Evolutionary conservation across 1,140 invertebrate genomes (phyloP), one percentile per base, ranked within the genome.

Genomic region (Eueides isabella): DNA sequence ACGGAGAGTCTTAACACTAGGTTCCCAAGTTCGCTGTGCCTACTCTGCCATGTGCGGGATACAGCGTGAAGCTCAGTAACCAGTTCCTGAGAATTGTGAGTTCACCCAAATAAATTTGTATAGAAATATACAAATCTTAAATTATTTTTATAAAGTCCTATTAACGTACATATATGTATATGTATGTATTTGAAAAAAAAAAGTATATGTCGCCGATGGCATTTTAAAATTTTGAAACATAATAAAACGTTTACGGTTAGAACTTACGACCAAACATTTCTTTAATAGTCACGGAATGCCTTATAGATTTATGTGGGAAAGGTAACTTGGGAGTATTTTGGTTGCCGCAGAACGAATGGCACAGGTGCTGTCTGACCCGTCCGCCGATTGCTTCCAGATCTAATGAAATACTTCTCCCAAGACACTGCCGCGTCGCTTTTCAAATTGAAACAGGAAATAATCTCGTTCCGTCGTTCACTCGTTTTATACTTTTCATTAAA

Each of bases 361-460:
- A 75, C 84, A 88, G 88, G 85, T 90, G 88, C 81, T 79, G 67
- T 69, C 75, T 76, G 80, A 80, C 75, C 80, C 75, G 77, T 77
- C 76, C 78, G 65, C 72, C 80, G 76, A 83, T 83, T 82, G 81
- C 78, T 80, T 85, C 75, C 75, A 79, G 74, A 30, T 86, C 77
- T 86, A 92, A 92, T 92, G 84, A 88, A 86, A 87, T 86, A 88
- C 83, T 85, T 86, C 79, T 90, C 85, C 88, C 85, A 85, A 87
- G 89, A 77, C 81, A 84, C 81, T 75, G 71, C 63, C 79, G 71
- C 79, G 80, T 80, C 79, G 80, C 80, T 81, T 80, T 78, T 88
- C 82, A 89, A 92, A 89, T 90, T 88, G 90, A 86, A 89, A 85
- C 84, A 67, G 75, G 67, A 86, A 88, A 90, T 92, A 85, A 90